These are phyloP conservation scores for Coptodon rendalli DNA, from an alignment of 2,113 vertebrate genomes.

Conservation along the genomic window DNA sequence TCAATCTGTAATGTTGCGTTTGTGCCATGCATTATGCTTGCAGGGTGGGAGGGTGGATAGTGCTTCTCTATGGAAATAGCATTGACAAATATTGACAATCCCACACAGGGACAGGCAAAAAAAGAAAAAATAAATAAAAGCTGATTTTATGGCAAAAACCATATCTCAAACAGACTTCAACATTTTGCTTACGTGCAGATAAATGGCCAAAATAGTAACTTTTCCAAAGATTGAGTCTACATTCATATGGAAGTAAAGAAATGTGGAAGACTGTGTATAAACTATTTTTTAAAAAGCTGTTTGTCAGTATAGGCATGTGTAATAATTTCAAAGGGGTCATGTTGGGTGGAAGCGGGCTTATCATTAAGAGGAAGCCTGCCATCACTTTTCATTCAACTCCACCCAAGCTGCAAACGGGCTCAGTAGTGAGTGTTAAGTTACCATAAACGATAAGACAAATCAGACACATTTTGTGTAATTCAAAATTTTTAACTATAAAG, in stretches of 20 bases:
- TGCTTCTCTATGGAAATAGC: background rate
- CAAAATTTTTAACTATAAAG: background rate
- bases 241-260: background rate
- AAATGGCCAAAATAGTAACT: background rate
- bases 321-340: background rate
- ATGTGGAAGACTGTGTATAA: background rate
- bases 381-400: background rate
- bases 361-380: background rate
- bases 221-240: background rate
- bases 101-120: fast-evolving
- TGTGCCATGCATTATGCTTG: background rate
- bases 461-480: background rate
- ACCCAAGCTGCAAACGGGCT: background rate
- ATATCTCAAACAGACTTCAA: background rate
- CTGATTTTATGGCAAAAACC: background rate
- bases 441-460: background rate
- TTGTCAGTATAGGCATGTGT: background rate
- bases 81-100: background rate
- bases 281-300: too few relatives aligned
- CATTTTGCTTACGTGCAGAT: too few relatives aligned
- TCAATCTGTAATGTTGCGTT: background rate
- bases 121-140: background rate
- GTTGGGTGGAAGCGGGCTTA: background rate
- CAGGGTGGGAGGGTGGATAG: background rate
- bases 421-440: background rate